A percentile compares a stretch with the other conserved stretches of the same genome.
These are phyloP conservation scores for Pandion haliaetus DNA, from an alignment of 2,113 vertebrate species.

Conservation along the genomic window DNA sequence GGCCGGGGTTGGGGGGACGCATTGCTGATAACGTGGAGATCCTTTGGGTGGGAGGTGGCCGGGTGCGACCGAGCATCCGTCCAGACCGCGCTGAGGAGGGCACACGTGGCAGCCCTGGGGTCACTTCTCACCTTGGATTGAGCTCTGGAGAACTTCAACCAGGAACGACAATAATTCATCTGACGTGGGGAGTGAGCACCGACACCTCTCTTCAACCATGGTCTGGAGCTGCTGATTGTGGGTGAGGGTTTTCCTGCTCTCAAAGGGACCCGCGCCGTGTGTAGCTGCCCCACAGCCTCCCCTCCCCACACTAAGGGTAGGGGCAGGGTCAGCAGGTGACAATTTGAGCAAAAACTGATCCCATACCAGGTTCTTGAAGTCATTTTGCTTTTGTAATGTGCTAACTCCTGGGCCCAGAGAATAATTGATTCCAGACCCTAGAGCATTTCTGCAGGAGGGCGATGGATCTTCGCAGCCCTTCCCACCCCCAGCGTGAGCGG, in stretches of 20 bases:
- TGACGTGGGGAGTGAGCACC: background rate
- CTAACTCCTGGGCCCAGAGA: conserved; percentile 5
- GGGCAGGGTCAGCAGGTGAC: background rate
- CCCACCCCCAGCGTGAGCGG: background rate
- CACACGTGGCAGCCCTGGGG: background rate
- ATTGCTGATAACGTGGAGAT: background rate
- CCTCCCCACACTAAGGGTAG: background rate
- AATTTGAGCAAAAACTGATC: conserved; percentile 23
- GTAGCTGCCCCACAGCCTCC: background rate
- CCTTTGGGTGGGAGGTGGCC: background rate
- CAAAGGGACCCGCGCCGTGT: rapidly evolving
- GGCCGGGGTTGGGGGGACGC: rapidly evolving
- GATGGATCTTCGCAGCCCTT: background rate
- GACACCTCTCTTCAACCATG: background rate
- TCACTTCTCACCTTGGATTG: background rate
- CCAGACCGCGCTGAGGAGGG: background rate
- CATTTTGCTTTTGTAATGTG: background rate
- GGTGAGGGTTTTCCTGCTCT: background rate
- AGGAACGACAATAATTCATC: background rate
- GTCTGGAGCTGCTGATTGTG: background rate
- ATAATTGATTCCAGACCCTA: conserved; percentile 29
- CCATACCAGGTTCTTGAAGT: conserved; percentile 36
- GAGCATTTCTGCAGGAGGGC: background rate
- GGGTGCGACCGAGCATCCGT: background rate
- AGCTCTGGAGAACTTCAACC: conserved; percentile 32